These are phyloP conservation scores for Odontophorus gujanensis DNA, from an alignment of 2,113 vertebrate species.

Conservation along the genomic window DNA sequence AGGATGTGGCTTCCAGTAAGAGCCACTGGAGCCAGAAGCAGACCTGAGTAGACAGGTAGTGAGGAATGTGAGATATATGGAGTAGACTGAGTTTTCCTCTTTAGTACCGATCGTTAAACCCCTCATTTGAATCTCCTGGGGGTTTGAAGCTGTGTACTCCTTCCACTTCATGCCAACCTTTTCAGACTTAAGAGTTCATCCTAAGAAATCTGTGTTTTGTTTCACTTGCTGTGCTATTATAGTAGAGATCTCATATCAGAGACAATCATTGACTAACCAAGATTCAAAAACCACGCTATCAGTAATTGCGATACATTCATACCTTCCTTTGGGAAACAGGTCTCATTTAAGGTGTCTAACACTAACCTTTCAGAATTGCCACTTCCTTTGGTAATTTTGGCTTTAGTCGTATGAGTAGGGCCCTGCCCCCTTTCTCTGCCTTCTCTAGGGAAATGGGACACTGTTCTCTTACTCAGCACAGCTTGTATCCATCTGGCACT, in stretches of 20 bases:
- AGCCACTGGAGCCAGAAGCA: background rate
- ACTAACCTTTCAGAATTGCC: background rate
- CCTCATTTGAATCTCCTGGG: background rate
- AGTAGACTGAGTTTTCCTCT: background rate
- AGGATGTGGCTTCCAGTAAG: background rate
- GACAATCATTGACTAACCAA: background rate
- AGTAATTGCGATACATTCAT: background rate
- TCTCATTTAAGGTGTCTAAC: background rate
- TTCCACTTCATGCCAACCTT: background rate
- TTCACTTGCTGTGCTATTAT: background rate
- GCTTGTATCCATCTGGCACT: background rate
- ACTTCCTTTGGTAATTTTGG: background rate
- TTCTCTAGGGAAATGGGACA: background rate
- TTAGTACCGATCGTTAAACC: background rate
- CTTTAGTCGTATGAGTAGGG: background rate
- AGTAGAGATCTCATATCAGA: background rate
- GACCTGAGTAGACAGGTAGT: background rate
- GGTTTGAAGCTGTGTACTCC: background rate
- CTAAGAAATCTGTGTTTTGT: background rate
- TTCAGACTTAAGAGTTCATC: background rate
- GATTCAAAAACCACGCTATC: background rate
- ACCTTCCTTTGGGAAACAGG: background rate
- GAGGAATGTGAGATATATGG: background rate
- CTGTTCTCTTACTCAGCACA: accelerated
- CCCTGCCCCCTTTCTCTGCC: background rate